Conservation (phyloP, 2,888 invertebrate species). For the Herminia tarsipennalis region DNA sequence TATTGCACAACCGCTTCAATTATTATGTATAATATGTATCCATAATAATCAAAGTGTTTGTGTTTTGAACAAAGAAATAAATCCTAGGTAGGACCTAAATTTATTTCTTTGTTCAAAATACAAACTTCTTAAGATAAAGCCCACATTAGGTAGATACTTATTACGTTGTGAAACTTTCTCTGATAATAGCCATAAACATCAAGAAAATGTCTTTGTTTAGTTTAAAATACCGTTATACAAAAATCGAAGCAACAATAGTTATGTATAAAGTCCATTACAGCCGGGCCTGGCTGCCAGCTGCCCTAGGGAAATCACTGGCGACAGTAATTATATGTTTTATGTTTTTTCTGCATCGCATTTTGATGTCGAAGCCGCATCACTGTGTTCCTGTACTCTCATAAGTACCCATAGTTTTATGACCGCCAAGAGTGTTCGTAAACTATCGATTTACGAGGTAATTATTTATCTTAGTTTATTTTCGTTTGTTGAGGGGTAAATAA, state of each 20-base stretch:
- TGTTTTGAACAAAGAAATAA: no score
- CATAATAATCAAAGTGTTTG: no score
- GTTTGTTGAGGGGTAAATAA: neutral
- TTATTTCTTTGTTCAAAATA: no score
- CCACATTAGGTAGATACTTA: no score
- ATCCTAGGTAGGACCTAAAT: no score
- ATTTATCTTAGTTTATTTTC: neutral
- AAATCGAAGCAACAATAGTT: conserved; percentile 36
- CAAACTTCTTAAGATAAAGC: no score
- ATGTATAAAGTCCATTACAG: conserved; percentile 46
- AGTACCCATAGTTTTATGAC: conserved; percentile 15
- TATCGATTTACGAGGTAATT: conserved; percentile 13
- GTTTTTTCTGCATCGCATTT: conserved; percentile 48
- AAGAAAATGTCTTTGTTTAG: no score
- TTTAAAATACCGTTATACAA: no score
- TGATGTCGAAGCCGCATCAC: conserved; percentile 31
- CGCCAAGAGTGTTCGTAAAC: conserved; percentile 11
- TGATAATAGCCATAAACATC: no score
- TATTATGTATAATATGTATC: no score
- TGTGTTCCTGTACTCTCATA: conserved; percentile 11
- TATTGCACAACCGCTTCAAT: no score
- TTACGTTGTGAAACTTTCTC: no score
- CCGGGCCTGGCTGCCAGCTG: conserved; percentile 33
- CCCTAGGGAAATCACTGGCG: conserved; percentile 72
- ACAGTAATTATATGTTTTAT: conserved; percentile 72